Evolutionary conservation across 2,888 invertebrate species (phyloP).

Genomic region (Eupithecia vulgata): DNA sequence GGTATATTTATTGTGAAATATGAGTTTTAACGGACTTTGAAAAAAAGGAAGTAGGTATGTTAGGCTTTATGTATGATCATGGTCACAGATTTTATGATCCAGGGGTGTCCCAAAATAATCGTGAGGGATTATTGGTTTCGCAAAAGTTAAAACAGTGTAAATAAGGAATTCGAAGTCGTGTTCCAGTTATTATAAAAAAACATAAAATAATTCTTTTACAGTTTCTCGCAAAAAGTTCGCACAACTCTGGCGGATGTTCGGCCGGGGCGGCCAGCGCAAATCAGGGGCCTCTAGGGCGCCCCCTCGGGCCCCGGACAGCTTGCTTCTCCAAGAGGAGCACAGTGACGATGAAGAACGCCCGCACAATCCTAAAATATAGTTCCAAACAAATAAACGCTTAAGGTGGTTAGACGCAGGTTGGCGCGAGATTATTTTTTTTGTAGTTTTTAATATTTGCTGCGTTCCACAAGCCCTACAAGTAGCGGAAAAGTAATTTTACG

Average conservation of each 20-base stretch:
- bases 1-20: too few relatives aligned
- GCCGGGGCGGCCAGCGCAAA: constrained; percentile 85
- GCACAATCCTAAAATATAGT: constrained; percentile 51
- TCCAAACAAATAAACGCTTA: constrained; percentile 15
- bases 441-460: too few relatives aligned
- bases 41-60: too few relatives aligned
- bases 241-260: constrained; percentile 90
- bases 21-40: too few relatives aligned
- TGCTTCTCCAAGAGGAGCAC: constrained; percentile 85
- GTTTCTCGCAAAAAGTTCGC: constrained; percentile 92
- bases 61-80: too few relatives aligned
- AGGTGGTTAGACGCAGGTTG: too few relatives aligned
- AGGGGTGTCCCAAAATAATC: too few relatives aligned
- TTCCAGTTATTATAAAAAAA: not conserved
- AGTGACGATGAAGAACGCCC: constrained; percentile 85
- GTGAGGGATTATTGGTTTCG: not conserved
- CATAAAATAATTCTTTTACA: constrained; percentile 56
- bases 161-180: not conserved
- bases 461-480: too few relatives aligned
- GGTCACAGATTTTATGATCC: too few relatives aligned
- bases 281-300: constrained; percentile 68
- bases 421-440: too few relatives aligned
- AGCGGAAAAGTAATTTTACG: too few relatives aligned
- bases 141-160: not conserved
- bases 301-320: constrained; percentile 82